Conservation (phyloP, 2,888 invertebrate species). For the Phlogophora meticulosa region DNA sequence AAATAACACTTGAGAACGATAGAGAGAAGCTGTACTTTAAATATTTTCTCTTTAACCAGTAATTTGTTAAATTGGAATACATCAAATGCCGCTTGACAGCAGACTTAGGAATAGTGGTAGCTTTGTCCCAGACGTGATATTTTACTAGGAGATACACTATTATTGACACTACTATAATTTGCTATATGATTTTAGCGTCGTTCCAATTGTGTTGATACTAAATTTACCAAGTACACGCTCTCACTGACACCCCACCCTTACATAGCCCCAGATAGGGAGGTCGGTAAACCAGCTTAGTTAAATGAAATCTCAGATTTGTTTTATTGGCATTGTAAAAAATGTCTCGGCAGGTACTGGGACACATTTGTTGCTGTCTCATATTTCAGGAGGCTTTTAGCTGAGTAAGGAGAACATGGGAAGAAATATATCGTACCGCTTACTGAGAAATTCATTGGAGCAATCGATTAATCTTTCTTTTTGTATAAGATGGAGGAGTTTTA, state of each 20-base stretch:
- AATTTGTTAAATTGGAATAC: too few species aligned
- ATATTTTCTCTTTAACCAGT: too few species aligned
- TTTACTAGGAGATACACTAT: too few species aligned
- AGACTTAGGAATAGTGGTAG: too few species aligned
- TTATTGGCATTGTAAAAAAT: slow-evolving; percentile 60
- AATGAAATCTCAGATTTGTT: slow-evolving; percentile 68
- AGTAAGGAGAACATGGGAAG: slow-evolving; percentile 4
- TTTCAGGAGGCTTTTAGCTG: slow-evolving; percentile 35
- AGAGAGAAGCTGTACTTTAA: too few species aligned
- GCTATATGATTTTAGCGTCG: too few species aligned
- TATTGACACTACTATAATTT: too few species aligned
- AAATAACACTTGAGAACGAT: too few species aligned
- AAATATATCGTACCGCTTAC: slow-evolving; percentile 8
- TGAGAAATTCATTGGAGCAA: not conserved
- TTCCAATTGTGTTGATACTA: too few species aligned
- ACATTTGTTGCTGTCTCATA: slow-evolving; percentile 52
- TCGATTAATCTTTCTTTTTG: not conserved
- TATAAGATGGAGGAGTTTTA: not conserved
- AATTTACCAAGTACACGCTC: slow-evolving; percentile 15
- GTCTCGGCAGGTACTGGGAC: slow-evolving; percentile 33
- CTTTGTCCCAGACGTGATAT: too few species aligned
- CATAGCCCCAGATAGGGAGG: slow-evolving; percentile 43
- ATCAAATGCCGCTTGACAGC: too few species aligned
- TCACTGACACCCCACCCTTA: slow-evolving; percentile 27
- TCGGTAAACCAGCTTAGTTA: slow-evolving; percentile 65